Conservation (phyloP, 2,797 vertebrate genomes). For the Avahi laniger region DNA sequence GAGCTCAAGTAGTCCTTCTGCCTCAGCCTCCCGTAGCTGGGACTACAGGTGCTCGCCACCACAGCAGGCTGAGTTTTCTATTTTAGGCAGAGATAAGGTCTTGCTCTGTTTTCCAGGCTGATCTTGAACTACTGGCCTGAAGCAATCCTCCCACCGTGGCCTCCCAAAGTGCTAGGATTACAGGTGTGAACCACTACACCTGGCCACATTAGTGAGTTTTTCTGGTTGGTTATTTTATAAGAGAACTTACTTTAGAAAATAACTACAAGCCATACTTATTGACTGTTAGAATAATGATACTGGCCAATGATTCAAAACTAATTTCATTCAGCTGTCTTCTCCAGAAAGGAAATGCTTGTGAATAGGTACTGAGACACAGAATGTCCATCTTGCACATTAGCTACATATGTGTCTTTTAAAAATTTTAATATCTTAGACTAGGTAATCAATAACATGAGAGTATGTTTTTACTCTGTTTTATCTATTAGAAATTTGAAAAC, state of each 20-base stretch:
- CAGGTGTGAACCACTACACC: neutral
- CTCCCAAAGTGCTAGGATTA: neutral
- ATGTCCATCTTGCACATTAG: neutral
- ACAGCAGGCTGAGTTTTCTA: neutral
- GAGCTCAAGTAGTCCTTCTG: neutral
- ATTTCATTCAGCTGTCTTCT: neutral
- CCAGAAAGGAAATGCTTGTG: neutral
- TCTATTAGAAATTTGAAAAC: constrained; percentile 35
- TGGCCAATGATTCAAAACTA: neutral
- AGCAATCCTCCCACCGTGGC: neutral
- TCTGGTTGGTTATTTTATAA: neutral
- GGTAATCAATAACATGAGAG: neutral
- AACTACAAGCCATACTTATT: neutral
- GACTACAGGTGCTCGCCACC: neutral
- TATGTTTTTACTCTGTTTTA: neutral
- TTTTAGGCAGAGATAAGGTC: neutral
- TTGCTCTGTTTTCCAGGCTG: neutral
- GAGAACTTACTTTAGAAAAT: constrained; percentile 27
- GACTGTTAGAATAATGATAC: neutral
- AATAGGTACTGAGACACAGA: neutral
- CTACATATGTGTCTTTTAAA: neutral
- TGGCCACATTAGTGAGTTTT: neutral
- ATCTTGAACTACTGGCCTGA: neutral
- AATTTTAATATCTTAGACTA: neutral
- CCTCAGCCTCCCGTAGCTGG: neutral